These are phyloP conservation scores for Phortica magna DNA, from an alignment of 2,888 invertebrate genomes.

Conservation along the genomic window DNA sequence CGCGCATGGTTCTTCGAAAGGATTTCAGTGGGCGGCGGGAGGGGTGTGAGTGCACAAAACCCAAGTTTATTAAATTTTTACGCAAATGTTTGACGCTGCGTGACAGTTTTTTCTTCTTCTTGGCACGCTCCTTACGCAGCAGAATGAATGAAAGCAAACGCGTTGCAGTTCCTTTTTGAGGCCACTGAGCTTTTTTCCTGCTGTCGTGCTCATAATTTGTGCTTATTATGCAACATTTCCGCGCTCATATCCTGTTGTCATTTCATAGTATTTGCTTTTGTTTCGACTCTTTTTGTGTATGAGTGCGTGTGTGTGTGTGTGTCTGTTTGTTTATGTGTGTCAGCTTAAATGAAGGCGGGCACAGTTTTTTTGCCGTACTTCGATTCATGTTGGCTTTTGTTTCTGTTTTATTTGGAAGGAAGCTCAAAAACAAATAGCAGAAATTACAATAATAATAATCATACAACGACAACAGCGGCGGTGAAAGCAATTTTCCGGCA, in stretches of 20 bases:
- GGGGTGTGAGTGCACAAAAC: too few relatives aligned
- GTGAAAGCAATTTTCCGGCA: neutral
- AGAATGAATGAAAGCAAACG: neutral
- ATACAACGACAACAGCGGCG: slow-evolving; percentile 56
- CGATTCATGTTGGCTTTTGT: slow-evolving; percentile 8
- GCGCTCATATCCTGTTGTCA: slow-evolving; percentile 21
- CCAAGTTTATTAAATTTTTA: slow-evolving; percentile 71
- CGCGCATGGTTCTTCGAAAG: neutral
- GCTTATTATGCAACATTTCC: slow-evolving; percentile 33
- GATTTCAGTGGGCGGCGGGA: neutral
- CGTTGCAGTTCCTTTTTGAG: neutral
- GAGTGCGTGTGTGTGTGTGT: neutral
- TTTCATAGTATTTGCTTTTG: neutral
- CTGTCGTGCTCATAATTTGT: slow-evolving; percentile 23
- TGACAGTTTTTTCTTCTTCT: neutral
- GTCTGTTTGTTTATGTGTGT: slow-evolving; percentile 1
- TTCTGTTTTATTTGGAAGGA: slow-evolving; percentile 40
- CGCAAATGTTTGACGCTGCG: slow-evolving; percentile 54
- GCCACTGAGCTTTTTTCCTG: neutral
- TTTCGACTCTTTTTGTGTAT: neutral
- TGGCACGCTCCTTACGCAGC: neutral
- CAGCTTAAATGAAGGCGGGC: neutral
- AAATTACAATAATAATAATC: slow-evolving; percentile 63
- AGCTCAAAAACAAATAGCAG: slow-evolving; percentile 67
- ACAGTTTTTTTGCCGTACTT: neutral